Percentiles rank a stretch among this genome's conserved stretches.
Evolutionary conservation across 2,113 vertebrate genomes (phyloP).

Genomic region (Pluvialis apricaria): DNA sequence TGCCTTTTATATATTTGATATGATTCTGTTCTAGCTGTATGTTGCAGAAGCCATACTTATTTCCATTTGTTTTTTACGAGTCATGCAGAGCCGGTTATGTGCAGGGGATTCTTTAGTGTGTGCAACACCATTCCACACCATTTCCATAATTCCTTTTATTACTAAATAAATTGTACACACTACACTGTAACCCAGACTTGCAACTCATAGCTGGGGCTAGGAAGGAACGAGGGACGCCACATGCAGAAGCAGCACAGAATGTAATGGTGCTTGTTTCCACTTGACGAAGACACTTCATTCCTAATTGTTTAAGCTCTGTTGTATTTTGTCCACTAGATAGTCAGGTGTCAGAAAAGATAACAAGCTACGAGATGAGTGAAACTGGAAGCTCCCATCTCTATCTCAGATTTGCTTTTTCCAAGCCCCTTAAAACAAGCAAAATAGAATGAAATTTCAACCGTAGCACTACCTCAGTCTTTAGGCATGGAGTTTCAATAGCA

Average conservation of each 20-base stretch:
- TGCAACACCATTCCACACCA: neutral
- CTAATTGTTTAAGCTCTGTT: neutral
- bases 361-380: neutral
- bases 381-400: neutral
- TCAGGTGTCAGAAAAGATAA: neutral
- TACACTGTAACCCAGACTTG: neutral
- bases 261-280: neutral
- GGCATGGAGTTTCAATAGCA: neutral
- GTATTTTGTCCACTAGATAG: neutral
- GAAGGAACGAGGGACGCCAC: neutral
- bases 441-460: neutral
- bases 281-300: neutral
- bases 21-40: neutral
- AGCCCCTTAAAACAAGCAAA: neutral
- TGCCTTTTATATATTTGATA: neutral
- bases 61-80: neutral
- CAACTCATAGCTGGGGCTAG: neutral
- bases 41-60: neutral
- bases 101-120: neutral
- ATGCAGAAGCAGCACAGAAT: neutral
- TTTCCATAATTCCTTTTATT: neutral
- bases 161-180: neutral
- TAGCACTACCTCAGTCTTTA: neutral
- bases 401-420: neutral
- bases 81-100: neutral